Evolutionary conservation across 2,113 vertebrate species (phyloP), one percentile per base, ranked within the genome.

Genomic region (Noturus placidus): DNA sequence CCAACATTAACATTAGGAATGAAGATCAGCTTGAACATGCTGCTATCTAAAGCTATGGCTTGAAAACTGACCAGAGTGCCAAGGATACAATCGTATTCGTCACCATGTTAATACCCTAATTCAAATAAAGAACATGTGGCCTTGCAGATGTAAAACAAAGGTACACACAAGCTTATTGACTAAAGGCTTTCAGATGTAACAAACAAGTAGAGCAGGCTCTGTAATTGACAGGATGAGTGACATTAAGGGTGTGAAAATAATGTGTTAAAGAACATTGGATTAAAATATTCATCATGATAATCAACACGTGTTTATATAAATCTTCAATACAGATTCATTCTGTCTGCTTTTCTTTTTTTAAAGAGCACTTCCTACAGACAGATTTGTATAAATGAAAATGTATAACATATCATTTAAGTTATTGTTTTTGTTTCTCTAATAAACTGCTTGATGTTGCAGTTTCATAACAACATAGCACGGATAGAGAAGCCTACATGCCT

Each of bases 181-280:
- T 52, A 13, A n/a, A 15, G 59, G 50, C 80, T 87, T 63, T 35
- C 9, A 59, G 17, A 61, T 17, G 27, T 61, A 6, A 10, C 70
- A 86, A 27, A 83, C 85, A 30, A 54, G 88, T 74, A 52, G 20
- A 87, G 30, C 85, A 30, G 74, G 85, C 56, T 83, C 27, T 33
- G 46, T 63, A 86, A 52, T 15, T 6, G 50, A 52, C 50, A n/a
- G 46, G 59, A 50, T 54, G 54, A 2, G 20, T 46, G 14, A 59
- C 50, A 56, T 20, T 20, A 42, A 14, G 80, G 70, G 50, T 50
- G 50, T 83, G 38, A 52, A 86, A 54, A 30, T 35, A 52, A 76
- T 35, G 50, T 20, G 35, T 56, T 69, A 13, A 38, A 11, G 77
- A 69, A 85, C 27, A 80, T 11, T 54, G 6, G 25, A 2, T 52